Conservation (phyloP, 1,140 invertebrate species). For the Drosophila nigrodunni region DNA sequence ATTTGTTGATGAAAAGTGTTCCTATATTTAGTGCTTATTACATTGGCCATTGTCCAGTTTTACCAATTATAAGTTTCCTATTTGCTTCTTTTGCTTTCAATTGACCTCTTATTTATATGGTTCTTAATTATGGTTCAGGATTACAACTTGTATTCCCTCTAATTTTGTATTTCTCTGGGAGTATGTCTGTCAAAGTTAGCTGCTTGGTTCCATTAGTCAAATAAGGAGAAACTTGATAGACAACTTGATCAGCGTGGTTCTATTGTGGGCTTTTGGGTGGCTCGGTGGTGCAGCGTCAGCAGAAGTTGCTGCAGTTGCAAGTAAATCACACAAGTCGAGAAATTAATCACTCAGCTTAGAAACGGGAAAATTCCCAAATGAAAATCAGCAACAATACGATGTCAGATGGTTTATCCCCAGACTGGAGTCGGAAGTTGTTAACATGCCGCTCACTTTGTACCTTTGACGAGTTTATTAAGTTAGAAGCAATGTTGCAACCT, state of each 20-base stretch:
- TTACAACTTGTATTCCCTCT: not conserved
- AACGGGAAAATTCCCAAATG: constrained; percentile 63
- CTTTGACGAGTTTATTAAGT: constrained; percentile 80
- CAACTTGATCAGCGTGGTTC: constrained; percentile 49
- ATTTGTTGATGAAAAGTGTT: no score
- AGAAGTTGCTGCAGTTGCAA: constrained; percentile 32
- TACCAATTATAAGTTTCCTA: not conserved
- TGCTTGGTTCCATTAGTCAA: constrained; percentile 73
- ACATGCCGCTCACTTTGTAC: constrained; percentile 68
- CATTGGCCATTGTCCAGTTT: not conserved
- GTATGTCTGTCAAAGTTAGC: constrained; percentile 41
- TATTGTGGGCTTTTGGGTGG: not conserved
- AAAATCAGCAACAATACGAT: constrained; percentile 66
- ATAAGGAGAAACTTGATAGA: constrained; percentile 63
- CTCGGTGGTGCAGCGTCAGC: constrained; percentile 24
- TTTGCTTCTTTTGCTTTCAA: not conserved
- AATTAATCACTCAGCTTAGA: constrained; percentile 76
- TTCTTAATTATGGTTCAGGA: not conserved
- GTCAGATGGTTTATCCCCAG: constrained; percentile 35
- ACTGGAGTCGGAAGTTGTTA: constrained; percentile 48
- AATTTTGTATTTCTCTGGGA: constrained; percentile 40
- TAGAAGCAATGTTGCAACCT: constrained; percentile 58
- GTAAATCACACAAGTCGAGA: constrained; percentile 76
- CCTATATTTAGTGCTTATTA: no score
- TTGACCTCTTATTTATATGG: not conserved